Base-by-base conservation (phyloP, 2,113 vertebrate genomes). In the Hucho hucho region DNA sequence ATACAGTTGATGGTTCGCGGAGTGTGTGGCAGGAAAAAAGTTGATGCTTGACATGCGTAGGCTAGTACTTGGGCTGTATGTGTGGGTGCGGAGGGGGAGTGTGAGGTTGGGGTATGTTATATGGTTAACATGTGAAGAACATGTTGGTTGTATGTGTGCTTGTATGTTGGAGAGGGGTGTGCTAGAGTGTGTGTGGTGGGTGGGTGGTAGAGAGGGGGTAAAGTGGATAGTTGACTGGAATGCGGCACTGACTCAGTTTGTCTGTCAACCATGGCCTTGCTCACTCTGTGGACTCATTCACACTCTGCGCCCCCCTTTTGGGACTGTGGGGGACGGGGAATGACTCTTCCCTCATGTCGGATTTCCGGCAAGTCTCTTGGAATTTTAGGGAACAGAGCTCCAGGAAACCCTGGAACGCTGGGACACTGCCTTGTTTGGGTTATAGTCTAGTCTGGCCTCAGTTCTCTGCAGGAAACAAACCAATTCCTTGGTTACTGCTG, bases 161-260 rank as follows among this genome's bases (percentile, higher is more conserved):
- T 77, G 63, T 81, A 32, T 68, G 72, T 56, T 49, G 24, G 63
- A 26, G 63, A 28, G 22, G 12, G 3, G 49, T 70, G 72, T 71
- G 53, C 65, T 56, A 61, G 63, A 61, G 67, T 76, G 67, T 59
- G 67, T 71, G 75, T 75, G 75, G 28, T 49, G 83, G 13, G 83
- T 70, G 69, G 61, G 84, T 58, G 77, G 68, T 70, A 9, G 37
- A 43, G 2, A 43, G 87, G 81, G 89, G 84, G 83, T 87, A 89
- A 89, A 91, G 85, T 86, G 87, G 86, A 89, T 81, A 81, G 86
- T 90, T 91, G 92, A 92, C 74, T 89, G 92, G 92, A 93, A 93
- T 93, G 92, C 78, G 84, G 83, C 88, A 89, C 92, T 93, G 92
- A 92, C 86, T 92, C 91, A 92, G 89, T 89, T 84, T 69, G 88